A percentile compares a stretch with the other conserved stretches of the same genome.
These are phyloP conservation scores for Rhinichthys osculus DNA, from an alignment of 2,797 vertebrate species.

Conservation along the genomic window DNA sequence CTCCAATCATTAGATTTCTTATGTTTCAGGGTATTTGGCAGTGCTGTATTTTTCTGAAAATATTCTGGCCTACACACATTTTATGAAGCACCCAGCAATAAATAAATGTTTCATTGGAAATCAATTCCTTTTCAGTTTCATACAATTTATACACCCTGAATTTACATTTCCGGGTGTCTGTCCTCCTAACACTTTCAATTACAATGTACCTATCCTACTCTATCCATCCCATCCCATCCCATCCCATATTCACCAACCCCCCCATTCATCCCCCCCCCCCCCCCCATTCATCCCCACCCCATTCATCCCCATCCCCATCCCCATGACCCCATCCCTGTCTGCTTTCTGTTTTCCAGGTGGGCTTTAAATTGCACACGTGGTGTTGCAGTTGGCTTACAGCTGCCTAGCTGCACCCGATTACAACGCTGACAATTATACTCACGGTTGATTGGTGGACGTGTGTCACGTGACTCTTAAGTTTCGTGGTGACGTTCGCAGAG, in stretches of 20 bases:
- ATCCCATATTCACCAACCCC: too few species aligned
- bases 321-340: not conserved
- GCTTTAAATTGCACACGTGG: conserved; percentile 41
- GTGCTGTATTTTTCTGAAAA: not conserved
- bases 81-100: not conserved
- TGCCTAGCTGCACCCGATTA: not conserved
- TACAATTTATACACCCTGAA: not conserved
- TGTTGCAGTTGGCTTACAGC: conserved; percentile 14
- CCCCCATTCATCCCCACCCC: too few species aligned
- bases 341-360: conserved; percentile 25
- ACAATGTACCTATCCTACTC: not conserved
- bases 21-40: not conserved
- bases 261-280: too few species aligned
- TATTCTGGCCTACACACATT: not conserved
- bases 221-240: not conserved
- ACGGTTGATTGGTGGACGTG: conserved; percentile 48
- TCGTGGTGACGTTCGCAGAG: conserved; percentile 54
- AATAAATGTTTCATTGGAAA: not conserved
- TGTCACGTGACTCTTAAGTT: conserved; percentile 59
- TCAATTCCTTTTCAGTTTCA: not conserved
- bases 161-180: not conserved
- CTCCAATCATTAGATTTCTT: not conserved
- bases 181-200: not conserved
- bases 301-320: too few species aligned
- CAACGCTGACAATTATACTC: not conserved